phyloP scores from a whole-genome alignment of 2,888 invertebrate genomes.

The Mylabris sibirica region DNA sequence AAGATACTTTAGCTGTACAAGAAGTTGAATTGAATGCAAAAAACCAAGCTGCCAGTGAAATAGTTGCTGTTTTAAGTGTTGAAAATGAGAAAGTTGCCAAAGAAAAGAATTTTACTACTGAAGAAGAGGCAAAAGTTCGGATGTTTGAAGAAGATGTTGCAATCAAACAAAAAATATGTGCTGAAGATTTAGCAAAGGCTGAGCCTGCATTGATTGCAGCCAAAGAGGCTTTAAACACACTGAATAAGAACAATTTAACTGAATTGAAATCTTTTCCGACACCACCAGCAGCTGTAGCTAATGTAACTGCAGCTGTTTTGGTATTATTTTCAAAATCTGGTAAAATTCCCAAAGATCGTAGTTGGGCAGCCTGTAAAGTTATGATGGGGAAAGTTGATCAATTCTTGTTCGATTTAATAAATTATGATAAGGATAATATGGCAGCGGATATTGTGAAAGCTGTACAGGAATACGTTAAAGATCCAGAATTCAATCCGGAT shows the following conservation, averaged over 20 bases:
- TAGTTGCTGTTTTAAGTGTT: conserved; percentile 84
- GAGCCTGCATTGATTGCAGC: conserved; percentile 91
- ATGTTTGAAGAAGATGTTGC: conserved; percentile 88
- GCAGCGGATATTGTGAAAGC: conserved; percentile 87
- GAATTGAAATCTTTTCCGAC: conserved; percentile 94
- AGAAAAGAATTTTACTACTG: conserved; percentile 82
- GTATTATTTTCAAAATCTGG: conserved; percentile 84
- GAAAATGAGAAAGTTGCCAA: conserved; percentile 91
- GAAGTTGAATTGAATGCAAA: conserved; percentile 80
- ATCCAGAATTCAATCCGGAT: conserved; percentile 84
- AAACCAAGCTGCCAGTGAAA: conserved; percentile 87
- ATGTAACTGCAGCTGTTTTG: conserved; percentile 86
- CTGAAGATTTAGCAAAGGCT: conserved; percentile 87
- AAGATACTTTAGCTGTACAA: conserved; percentile 72
- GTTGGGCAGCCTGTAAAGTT: conserved; percentile 90
- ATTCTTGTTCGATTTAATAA: conserved; percentile 81
- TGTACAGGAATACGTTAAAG: conserved; percentile 68
- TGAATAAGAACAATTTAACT: conserved; percentile 92
- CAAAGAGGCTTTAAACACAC: conserved; percentile 87
- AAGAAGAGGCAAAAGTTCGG: conserved; percentile 90
- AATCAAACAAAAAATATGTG: conserved; percentile 84
- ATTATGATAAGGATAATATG: conserved; percentile 94
- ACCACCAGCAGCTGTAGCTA: conserved; percentile 88
- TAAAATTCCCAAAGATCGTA: conserved; percentile 88
- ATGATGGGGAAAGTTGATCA: conserved; percentile 92